phyloP scores from a whole-genome alignment of 2,888 invertebrate genomes.

The Metopia argyrocephala region DNA sequence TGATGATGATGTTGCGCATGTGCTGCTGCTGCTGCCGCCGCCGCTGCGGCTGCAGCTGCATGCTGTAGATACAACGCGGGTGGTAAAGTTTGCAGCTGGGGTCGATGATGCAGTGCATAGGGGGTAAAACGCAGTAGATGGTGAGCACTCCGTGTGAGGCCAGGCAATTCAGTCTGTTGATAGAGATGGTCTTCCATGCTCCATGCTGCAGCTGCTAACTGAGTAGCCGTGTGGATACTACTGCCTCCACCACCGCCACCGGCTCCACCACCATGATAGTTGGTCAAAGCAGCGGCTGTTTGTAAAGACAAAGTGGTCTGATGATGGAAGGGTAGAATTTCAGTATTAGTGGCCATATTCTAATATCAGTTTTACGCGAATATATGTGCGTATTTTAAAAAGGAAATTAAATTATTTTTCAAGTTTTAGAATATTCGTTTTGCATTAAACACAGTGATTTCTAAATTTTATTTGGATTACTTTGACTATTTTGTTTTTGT shows the following conservation, averaged over 20 bases:
- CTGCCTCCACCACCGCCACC: conserved; percentile 70
- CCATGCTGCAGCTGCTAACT: conserved; percentile 69
- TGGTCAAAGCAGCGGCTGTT: conserved; percentile 76
- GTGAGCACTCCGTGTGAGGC: conserved; percentile 76
- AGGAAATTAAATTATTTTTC: neutral
- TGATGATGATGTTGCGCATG: conserved; percentile 76
- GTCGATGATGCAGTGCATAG: conserved; percentile 85
- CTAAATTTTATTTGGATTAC: no score
- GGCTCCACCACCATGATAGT: conserved; percentile 75
- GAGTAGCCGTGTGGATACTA: conserved; percentile 68
- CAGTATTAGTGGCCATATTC: conserved; percentile 76
- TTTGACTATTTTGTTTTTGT: no score
- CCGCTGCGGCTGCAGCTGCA: conserved; percentile 72
- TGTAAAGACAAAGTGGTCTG: conserved; percentile 76
- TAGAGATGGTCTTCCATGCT: conserved; percentile 75
- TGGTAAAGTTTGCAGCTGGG: conserved; percentile 77
- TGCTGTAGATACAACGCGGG: conserved; percentile 75
- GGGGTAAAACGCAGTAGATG: conserved; percentile 80
- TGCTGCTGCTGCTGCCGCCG: conserved; percentile 74
- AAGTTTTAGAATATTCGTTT: no score
- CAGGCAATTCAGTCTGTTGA: conserved; percentile 78
- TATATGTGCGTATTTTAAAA: neutral
- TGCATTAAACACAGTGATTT: no score
- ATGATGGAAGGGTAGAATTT: conserved; percentile 77
- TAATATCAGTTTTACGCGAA: neutral